phyloP scores from a whole-genome alignment of 2,113 vertebrate genomes.

The Rhinolophus ferrumequinum region DNA sequence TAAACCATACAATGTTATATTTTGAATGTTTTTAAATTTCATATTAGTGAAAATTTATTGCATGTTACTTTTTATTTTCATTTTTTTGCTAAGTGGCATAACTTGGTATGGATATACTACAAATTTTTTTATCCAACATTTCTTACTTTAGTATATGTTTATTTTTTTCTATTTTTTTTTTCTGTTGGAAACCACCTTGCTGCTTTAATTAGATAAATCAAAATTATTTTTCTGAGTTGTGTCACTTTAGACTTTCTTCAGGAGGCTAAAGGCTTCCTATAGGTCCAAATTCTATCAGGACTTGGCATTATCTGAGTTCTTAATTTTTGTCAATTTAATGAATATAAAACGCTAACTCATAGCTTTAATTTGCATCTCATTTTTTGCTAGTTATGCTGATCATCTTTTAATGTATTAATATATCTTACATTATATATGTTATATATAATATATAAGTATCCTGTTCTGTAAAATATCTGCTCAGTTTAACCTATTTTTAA shows the following conservation, averaged over 20 bases:
- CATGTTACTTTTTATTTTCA: background rate
- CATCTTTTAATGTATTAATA: background rate
- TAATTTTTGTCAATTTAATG: background rate
- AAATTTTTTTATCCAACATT: background rate
- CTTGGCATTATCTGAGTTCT: background rate
- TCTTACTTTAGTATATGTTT: background rate
- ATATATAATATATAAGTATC: background rate
- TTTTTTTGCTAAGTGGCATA: background rate
- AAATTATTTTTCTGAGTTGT: background rate
- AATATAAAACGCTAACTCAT: background rate
- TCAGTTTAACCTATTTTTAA: background rate
- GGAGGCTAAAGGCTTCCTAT: background rate
- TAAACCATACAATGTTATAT: background rate
- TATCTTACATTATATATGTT: too few relatives aligned
- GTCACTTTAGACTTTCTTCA: background rate
- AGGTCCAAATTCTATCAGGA: background rate
- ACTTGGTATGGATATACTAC: background rate
- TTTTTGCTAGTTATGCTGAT: background rate
- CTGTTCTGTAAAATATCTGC: background rate
- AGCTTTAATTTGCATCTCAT: background rate
- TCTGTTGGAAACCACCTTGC: background rate
- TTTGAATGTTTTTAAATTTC: background rate
- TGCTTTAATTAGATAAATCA: background rate
- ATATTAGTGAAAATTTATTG: background rate
- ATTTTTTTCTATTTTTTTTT: background rate